Evolutionary conservation across 2,888 invertebrate species (phyloP).

Genomic region (Gymnocheta viridis): DNA sequence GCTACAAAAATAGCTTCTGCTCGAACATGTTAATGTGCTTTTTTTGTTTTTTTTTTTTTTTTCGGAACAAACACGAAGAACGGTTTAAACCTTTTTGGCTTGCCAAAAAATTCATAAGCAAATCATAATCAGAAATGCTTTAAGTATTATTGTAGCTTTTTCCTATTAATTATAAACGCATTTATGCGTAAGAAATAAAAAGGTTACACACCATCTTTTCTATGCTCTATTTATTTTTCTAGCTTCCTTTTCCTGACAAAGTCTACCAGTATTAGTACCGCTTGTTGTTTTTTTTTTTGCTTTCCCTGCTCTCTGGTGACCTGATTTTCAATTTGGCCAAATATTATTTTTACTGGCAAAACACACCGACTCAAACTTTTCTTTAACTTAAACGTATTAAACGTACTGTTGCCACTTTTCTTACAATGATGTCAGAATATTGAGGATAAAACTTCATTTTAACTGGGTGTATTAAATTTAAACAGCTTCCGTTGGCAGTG

Average conservation of each 20-base stretch:
- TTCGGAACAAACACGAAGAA: too few species aligned
- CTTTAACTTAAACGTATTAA: constrained; percentile 1
- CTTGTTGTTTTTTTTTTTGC: neutral
- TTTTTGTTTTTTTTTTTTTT: neutral
- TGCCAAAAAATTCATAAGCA: neutral
- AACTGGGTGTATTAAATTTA: neutral
- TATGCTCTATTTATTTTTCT: too few species aligned
- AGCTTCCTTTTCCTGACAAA: too few species aligned
- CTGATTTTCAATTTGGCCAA: constrained; percentile 18
- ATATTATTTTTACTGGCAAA: constrained; percentile 19
- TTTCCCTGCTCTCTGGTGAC: neutral
- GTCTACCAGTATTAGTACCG: too few species aligned
- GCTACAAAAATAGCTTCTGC: neutral
- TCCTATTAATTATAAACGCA: too few species aligned
- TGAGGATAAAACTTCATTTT: neutral
- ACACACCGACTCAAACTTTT: constrained; percentile 31
- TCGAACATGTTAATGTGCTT: too few species aligned
- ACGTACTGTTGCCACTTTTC: neutral
- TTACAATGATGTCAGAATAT: neutral
- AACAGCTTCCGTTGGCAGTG: constrained; percentile 6
- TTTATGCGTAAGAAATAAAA: neutral
- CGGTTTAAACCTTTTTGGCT: too few species aligned
- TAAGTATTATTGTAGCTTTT: neutral
- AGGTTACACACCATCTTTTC: too few species aligned
- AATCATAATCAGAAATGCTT: neutral